These are phyloP conservation scores for Acromyrmex echinatior DNA, from an alignment of 1,140 invertebrate genomes.

Conservation along the genomic window DNA sequence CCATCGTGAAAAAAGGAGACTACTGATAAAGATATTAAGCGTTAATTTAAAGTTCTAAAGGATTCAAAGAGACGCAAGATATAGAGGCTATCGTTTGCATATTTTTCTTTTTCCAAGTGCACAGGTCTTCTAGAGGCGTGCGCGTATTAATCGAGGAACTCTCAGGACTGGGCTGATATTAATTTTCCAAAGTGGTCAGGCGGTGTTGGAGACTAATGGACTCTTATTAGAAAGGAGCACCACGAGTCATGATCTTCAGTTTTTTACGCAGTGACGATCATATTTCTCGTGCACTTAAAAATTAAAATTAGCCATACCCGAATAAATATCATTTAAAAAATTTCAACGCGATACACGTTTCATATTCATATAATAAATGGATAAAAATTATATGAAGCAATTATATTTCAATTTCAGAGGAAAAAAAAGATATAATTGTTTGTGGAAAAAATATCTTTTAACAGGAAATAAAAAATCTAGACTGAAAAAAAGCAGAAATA, in stretches of 20 bases:
- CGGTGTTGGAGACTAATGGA: conserved; percentile 55
- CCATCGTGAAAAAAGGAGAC: background rate
- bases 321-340: conserved; percentile 11
- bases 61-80: conserved; percentile 20
- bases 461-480: background rate
- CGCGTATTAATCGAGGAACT: conserved; percentile 51
- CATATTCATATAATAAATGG: background rate
- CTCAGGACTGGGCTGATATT: conserved; percentile 52
- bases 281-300: conserved; percentile 34
- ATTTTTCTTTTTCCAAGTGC: conserved; percentile 42
- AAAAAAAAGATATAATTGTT: background rate
- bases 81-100: conserved; percentile 24
- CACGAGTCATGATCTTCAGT: conserved; percentile 40
- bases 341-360: background rate
- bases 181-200: conserved; percentile 56
- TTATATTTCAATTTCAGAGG: background rate
- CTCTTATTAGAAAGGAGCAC: conserved; percentile 56
- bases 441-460: background rate
- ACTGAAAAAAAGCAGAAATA: background rate
- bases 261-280: conserved; percentile 34
- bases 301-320: conserved; percentile 21
- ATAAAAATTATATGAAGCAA: background rate
- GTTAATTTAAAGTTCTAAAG: conserved; percentile 20
- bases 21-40: conserved; percentile 10
- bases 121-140: background rate